Evolutionary conservation across 2,888 invertebrate genomes (phyloP).

Genomic region (Phengaris alcon): DNA sequence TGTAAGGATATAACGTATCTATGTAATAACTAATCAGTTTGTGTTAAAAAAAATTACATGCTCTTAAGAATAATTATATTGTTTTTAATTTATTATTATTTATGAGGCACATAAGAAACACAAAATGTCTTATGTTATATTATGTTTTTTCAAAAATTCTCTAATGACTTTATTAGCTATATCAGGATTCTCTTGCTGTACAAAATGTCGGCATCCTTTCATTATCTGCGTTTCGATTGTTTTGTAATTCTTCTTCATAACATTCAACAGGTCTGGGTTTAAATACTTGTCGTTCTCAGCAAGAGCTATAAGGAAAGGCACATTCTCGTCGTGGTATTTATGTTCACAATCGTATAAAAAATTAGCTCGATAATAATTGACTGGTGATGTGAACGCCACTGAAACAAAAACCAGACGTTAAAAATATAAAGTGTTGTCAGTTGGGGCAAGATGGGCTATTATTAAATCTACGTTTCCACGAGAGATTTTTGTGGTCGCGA

Average conservation of each 20-base stretch:
- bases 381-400: slow-evolving; percentile 75
- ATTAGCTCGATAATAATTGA: slow-evolving; percentile 80
- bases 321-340: slow-evolving; percentile 52
- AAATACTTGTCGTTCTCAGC: slow-evolving; percentile 70
- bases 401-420: slow-evolving; percentile 1
- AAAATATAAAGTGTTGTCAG: neutral
- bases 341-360: slow-evolving; percentile 48
- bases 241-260: slow-evolving; percentile 61
- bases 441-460: too few species aligned
- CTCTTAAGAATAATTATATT: slow-evolving; percentile 4
- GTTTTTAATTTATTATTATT: neutral
- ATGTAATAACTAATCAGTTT: too few species aligned
- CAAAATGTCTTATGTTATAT: slow-evolving; percentile 36
- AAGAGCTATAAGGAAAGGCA: slow-evolving; percentile 65
- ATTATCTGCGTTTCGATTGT: slow-evolving; percentile 65
- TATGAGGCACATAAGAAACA: neutral
- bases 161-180: slow-evolving; percentile 73
- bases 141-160: slow-evolving; percentile 63
- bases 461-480: too few species aligned
- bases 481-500: too few species aligned
- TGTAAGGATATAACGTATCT: too few species aligned
- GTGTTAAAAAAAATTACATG: too few species aligned
- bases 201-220: slow-evolving; percentile 71
- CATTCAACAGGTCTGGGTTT: slow-evolving; percentile 47
- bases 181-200: slow-evolving; percentile 77